Evolutionary conservation across 2,888 invertebrate species (phyloP).

Genomic region (Drosophila flavopinicola): DNA sequence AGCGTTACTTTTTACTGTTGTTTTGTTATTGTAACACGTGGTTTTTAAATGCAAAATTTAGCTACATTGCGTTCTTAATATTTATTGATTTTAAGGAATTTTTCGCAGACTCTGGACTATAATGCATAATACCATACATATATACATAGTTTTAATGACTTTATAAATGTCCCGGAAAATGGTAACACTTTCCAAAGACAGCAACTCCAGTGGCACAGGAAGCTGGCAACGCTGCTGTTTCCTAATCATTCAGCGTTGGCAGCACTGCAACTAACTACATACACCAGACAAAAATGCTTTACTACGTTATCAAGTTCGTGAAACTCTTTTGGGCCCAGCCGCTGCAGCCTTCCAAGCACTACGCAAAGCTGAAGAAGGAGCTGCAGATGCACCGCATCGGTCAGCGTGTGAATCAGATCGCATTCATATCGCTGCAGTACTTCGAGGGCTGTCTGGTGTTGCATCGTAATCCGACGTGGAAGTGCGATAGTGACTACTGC

Average conservation of each 20-base stretch:
- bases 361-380: background rate
- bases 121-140: too few relatives aligned
- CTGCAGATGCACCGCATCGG: constrained; percentile 7
- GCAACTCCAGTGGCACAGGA: too few relatives aligned
- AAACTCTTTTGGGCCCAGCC: constrained; percentile 1
- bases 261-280: background rate
- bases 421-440: background rate
- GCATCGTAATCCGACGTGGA: background rate
- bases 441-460: background rate
- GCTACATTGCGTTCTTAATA: too few relatives aligned
- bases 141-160: too few relatives aligned
- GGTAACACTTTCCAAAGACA: too few relatives aligned
- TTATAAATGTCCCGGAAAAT: too few relatives aligned
- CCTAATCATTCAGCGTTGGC: background rate
- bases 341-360: background rate
- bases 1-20: too few relatives aligned
- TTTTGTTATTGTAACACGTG: too few relatives aligned
- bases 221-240: background rate
- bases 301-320: constrained; percentile 1
- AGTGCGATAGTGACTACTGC: constrained; percentile 1
- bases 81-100: too few relatives aligned
- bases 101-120: too few relatives aligned
- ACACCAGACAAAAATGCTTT: background rate
- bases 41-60: too few relatives aligned
- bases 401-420: background rate